These are phyloP conservation scores for Suillia variegata DNA, from an alignment of 2,888 invertebrate species.

Conservation along the genomic window DNA sequence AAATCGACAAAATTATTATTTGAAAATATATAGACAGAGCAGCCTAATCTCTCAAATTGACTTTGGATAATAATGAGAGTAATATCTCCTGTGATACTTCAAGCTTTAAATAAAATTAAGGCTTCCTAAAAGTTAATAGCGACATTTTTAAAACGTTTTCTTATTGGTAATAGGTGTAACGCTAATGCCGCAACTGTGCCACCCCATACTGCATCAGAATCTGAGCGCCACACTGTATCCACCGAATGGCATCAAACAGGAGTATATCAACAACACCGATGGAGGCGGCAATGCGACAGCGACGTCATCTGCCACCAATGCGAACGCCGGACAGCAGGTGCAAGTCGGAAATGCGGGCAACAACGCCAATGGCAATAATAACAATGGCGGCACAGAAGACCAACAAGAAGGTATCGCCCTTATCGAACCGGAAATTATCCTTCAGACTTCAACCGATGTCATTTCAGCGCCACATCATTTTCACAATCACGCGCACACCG, in stretches of 20 bases:
- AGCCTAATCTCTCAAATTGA: no score
- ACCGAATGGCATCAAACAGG: constrained; percentile 54
- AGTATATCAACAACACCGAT: no score
- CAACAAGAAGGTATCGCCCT: constrained; percentile 50
- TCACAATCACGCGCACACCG: constrained; percentile 45
- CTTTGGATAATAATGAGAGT: no score
- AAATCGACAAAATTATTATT: no score
- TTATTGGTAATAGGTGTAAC: no score
- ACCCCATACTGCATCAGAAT: constrained; percentile 55
- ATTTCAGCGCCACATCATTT: constrained; percentile 50
- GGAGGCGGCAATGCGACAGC: constrained; percentile 39
- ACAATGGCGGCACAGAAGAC: constrained; percentile 20
- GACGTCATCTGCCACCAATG: constrained; percentile 27
- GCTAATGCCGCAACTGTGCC: constrained; percentile 55
- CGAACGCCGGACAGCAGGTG: constrained; percentile 36
- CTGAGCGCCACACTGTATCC: constrained; percentile 49
- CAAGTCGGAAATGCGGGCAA: constrained; percentile 40
- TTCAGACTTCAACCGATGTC: constrained; percentile 51
- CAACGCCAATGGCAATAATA: constrained; percentile 33
- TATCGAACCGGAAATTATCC: constrained; percentile 54
- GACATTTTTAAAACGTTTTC: no score
- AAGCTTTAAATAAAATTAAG: no score
- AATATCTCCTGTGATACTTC: no score
- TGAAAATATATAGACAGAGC: no score
- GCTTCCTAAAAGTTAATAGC: no score